Evolutionary conservation across 2,113 vertebrate species (phyloP).

Genomic region (Ammodytes dubius): DNA sequence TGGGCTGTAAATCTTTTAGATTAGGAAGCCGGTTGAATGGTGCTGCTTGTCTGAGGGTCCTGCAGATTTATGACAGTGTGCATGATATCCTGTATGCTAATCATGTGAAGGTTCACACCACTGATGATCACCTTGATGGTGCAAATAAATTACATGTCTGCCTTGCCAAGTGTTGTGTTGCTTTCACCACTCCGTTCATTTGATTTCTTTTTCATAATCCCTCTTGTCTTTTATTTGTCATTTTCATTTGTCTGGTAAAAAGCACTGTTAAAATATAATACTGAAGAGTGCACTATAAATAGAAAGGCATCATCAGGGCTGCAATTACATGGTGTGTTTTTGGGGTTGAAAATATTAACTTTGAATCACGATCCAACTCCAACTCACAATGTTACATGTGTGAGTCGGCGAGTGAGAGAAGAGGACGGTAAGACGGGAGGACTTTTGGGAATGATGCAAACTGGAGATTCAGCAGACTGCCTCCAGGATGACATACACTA

Average conservation of each 20-base stretch:
- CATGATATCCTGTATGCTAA: constrained; percentile 42
- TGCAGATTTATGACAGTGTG: constrained; percentile 51
- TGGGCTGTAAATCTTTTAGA: constrained; percentile 54
- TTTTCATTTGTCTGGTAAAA: constrained; percentile 20
- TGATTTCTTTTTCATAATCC: constrained; percentile 11
- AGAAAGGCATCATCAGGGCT: constrained; percentile 35
- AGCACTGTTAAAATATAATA: constrained; percentile 39
- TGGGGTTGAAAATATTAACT: constrained; percentile 47
- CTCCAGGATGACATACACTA: constrained; percentile 56
- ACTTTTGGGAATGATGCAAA: constrained; percentile 52
- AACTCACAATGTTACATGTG: constrained; percentile 32
- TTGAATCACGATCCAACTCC: constrained; percentile 49
- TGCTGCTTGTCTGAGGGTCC: constrained; percentile 38
- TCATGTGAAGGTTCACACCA: constrained; percentile 10
- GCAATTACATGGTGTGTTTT: constrained; percentile 47
- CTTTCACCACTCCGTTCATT: constrained; percentile 3
- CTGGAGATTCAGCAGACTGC: constrained; percentile 56
- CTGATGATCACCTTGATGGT: neutral
- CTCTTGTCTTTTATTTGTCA: constrained; percentile 6
- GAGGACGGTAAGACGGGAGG: constrained; percentile 46
- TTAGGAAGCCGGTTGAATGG: constrained; percentile 45
- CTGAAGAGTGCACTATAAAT: constrained; percentile 53
- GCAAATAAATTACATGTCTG: neutral
- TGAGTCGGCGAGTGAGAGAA: constrained; percentile 49
- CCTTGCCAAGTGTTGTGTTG: constrained; percentile 20